Percentiles rank a stretch among this genome's conserved stretches.
Evolutionary conservation across 2,113 vertebrate genomes (phyloP).

Genomic region (Odontesthes bonariensis): DNA sequence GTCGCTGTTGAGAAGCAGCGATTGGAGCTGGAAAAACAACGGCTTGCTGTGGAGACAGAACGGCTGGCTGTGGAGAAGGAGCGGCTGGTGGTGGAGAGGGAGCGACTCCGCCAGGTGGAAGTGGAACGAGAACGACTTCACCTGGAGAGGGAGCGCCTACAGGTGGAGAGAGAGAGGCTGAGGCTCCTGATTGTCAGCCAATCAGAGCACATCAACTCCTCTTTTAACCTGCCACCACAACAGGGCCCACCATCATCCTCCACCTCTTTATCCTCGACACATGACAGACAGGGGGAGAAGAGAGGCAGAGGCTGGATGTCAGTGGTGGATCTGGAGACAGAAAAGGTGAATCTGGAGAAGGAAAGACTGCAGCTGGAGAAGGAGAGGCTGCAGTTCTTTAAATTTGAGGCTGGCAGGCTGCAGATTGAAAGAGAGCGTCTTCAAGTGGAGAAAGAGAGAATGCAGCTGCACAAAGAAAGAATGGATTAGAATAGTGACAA

Average conservation of each 20-base stretch:
- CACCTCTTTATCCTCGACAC: slow-evolving; percentile 43
- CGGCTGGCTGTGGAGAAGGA: slow-evolving; percentile 91
- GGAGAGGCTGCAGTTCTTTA: slow-evolving; percentile 92
- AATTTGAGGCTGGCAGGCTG: slow-evolving; percentile 91
- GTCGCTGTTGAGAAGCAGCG: slow-evolving; percentile 92
- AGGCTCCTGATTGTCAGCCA: slow-evolving; percentile 83
- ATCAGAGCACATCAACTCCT: slow-evolving; percentile 77
- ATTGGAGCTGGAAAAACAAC: slow-evolving; percentile 91
- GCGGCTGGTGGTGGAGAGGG: slow-evolving; percentile 89
- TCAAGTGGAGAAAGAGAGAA: slow-evolving; percentile 93
- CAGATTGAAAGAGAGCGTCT: slow-evolving; percentile 95
- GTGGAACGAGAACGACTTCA: slow-evolving; percentile 89
- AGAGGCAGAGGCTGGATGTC: slow-evolving; percentile 72
- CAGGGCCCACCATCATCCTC: slow-evolving; percentile 73
- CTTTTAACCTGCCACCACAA: slow-evolving; percentile 57
- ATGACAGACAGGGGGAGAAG: slow-evolving; percentile 46
- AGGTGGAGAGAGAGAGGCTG: slow-evolving; percentile 90
- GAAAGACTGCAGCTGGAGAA: slow-evolving; percentile 93
- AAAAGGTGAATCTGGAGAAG: slow-evolving; percentile 91
- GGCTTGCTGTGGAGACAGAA: slow-evolving; percentile 89
- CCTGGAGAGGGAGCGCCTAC: slow-evolving; percentile 90
- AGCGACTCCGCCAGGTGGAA: slow-evolving; percentile 87
- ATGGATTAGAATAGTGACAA: neutral
- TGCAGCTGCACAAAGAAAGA: slow-evolving; percentile 87
- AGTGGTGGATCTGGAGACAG: slow-evolving; percentile 87